Evolutionary conservation across 2,888 invertebrate species (phyloP).

Genomic region (Ryuthela nishihirai): DNA sequence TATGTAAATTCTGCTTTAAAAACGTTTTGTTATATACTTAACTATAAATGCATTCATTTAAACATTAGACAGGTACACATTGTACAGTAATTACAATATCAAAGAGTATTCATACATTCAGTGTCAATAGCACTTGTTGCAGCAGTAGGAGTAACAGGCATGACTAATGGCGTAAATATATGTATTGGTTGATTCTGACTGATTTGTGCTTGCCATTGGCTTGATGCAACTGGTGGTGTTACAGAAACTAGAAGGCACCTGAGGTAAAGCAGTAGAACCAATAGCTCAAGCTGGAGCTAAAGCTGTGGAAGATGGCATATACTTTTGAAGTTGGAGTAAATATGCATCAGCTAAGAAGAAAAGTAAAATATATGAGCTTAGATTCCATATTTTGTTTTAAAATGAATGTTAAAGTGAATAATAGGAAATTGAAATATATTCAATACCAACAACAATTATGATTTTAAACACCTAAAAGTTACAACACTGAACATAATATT

Average conservation of each 20-base stretch:
- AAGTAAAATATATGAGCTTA: background rate
- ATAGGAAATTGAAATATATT: too few species aligned
- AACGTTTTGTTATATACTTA: too few species aligned
- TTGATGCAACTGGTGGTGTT: constrained; percentile 38
- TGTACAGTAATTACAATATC: too few species aligned
- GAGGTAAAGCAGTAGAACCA: constrained; percentile 10
- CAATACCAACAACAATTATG: too few species aligned
- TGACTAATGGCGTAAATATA: constrained; percentile 47
- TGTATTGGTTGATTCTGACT: constrained; percentile 4
- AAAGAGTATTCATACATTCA: too few species aligned
- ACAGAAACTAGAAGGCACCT: background rate
- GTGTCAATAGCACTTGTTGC: constrained; percentile 7
- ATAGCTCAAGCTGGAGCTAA: constrained; percentile 18
- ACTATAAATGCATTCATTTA: too few species aligned
- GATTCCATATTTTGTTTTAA: background rate
- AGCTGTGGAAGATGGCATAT: constrained; percentile 54
- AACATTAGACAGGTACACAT: too few species aligned
- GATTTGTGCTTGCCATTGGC: constrained; percentile 31
- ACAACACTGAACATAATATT: too few species aligned
- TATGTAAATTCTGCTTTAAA: too few species aligned
- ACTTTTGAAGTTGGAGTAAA: constrained; percentile 74
- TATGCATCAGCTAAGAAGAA: constrained; percentile 67
- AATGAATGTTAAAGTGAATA: background rate
- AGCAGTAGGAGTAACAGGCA: constrained; percentile 8
- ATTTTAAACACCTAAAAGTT: too few species aligned